Evolutionary conservation across 2,113 vertebrate species (phyloP).

Genomic region (Lepisosteus osseus): DNA sequence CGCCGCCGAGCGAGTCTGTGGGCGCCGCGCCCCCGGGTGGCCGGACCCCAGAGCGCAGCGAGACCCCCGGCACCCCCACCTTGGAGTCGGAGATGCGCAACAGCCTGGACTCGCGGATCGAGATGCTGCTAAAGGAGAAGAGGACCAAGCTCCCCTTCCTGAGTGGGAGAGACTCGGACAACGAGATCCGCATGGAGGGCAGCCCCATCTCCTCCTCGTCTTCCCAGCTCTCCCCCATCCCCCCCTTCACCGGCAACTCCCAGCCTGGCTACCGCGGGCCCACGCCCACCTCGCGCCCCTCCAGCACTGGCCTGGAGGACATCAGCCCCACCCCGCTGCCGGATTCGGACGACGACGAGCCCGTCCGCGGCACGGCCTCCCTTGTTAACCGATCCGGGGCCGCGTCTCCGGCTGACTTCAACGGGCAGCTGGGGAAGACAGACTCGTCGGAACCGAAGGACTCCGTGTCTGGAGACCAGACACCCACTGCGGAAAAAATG

Average conservation of each 20-base stretch:
- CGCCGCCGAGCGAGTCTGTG: constrained; percentile 64
- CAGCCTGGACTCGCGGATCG: constrained; percentile 95
- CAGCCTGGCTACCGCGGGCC: constrained; percentile 63
- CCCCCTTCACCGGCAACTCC: constrained; percentile 65
- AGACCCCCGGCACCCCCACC: constrained; percentile 81
- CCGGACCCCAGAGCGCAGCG: constrained; percentile 80
- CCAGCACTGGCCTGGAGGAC: constrained; percentile 91
- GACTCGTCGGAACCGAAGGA: constrained; percentile 69
- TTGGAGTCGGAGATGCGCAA: constrained; percentile 82
- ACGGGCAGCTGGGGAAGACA: constrained; percentile 55
- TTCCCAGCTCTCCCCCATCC: constrained; percentile 89
- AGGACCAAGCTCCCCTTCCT: constrained; percentile 91
- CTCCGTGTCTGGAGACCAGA: constrained; percentile 64
- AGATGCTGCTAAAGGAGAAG: constrained; percentile 97
- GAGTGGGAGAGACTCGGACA: constrained; percentile 83
- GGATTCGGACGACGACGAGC: constrained; percentile 86
- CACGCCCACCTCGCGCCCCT: constrained; percentile 74
- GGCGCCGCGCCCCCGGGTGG: constrained; percentile 60
- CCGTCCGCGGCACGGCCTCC: constrained; percentile 59
- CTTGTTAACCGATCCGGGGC: constrained; percentile 59
- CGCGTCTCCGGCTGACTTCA: constrained; percentile 56
- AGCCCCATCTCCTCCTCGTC: constrained; percentile 96
- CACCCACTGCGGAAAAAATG: constrained; percentile 80
- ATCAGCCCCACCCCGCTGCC: constrained; percentile 93
- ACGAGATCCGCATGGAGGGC: constrained; percentile 88